Base-by-base conservation (phyloP, 2,888 invertebrate genomes). In the Rotaria magnacalcarata region DNA sequence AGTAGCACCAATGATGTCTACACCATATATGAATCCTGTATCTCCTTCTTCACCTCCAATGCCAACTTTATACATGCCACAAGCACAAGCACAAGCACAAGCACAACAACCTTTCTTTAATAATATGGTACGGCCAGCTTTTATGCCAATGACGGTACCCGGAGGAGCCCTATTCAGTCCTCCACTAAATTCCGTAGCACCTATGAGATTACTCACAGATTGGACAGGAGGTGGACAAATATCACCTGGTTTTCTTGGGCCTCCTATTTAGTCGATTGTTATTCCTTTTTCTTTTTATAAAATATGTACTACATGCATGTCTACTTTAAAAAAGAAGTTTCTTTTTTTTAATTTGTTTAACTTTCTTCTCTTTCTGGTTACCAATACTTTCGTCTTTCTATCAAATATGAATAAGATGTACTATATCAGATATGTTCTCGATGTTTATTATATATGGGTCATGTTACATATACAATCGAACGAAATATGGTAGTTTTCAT, bases 181-280 rank as follows among this genome's bases (percentile, higher is more conserved):
- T 27, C 16, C n/a, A 34, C 34, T 34, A 3, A 16, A 67, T 67
- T n/a, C 67, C 0, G 11, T 16, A 34, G 11, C 27, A 34, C 67
- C 67, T 5, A 16, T 5, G 4, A 27, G 67, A 67, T 16, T 67
- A 34, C 10, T 67, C 14, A 80, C 75, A 21, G 75, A 80, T 80
- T 80, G 75, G 75, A 80, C 75, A 47, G 75, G 75, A 24, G 75
- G 75, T 24, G 75, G 75, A 0, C 10, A 80, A 80, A 80, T 80
- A 24, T 80, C 75, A 47, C 75, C 75, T n/a, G 75, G 75, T 24
- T 80, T 80, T 80, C 75, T 80, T 43, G 75, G 75, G 21, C 75
- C 75, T 11, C 75, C 75, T 16, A 67, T 67, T 2, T 67, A 67
- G 34, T 27, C 34, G 2, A 27, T 67, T 3, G 0, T 14, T 34